These are phyloP conservation scores for Nansenia antarctica DNA, from an alignment of 2,113 vertebrate species.

Conservation along the genomic window DNA sequence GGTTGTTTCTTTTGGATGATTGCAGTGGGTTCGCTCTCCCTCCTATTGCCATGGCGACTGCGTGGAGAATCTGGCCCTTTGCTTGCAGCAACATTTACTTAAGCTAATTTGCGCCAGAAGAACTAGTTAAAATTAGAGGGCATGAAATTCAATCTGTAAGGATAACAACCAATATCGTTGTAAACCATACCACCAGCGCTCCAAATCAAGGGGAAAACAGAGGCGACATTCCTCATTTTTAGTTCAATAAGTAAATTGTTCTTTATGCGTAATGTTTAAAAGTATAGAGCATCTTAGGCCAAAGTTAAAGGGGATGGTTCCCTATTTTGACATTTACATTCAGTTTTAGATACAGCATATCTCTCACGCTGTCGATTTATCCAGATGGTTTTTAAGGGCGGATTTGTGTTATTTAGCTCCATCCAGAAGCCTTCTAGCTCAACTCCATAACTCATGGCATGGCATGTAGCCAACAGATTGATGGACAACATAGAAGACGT, in stretches of 20 bases:
- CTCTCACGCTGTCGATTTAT: too few species aligned
- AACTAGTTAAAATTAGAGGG: slow-evolving; percentile 42
- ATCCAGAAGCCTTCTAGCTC: too few species aligned
- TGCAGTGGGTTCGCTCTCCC: not conserved
- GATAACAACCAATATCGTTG: slow-evolving; percentile 32
- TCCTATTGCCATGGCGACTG: not conserved
- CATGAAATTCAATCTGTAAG: slow-evolving; percentile 51
- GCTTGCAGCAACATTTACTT: slow-evolving; percentile 48
- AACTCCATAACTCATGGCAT: too few species aligned
- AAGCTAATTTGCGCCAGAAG: slow-evolving; percentile 40
- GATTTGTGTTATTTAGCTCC: too few species aligned
- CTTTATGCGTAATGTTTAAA: not conserved
- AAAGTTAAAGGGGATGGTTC: too few species aligned
- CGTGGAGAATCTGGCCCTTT: slow-evolving; percentile 19
- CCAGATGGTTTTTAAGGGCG: too few species aligned
- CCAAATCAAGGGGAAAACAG: not conserved
- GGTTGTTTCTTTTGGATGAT: not conserved
- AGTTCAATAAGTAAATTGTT: not conserved
- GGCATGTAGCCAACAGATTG: too few species aligned
- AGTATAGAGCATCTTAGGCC: too few species aligned
- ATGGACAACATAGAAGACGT: not conserved
- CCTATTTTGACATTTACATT: too few species aligned
- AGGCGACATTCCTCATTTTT: not conserved
- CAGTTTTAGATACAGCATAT: too few species aligned
- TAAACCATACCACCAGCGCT: slow-evolving; percentile 1